phyloP scores from a whole-genome alignment of 1,140 invertebrate genomes.

The Metaphire vulgaris region DNA sequence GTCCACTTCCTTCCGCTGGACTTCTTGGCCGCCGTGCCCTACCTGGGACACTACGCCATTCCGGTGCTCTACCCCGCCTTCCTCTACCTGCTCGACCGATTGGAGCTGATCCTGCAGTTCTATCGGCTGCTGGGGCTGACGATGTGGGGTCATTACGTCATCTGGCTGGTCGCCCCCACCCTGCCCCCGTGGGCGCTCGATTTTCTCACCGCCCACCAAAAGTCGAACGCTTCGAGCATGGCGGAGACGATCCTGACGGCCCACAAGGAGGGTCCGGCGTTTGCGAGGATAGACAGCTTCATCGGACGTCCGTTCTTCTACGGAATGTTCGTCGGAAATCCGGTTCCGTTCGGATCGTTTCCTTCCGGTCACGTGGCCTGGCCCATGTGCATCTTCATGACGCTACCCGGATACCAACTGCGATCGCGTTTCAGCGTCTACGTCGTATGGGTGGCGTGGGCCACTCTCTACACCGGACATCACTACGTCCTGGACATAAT shows the following conservation, averaged over 20 bases:
- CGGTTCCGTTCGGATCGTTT: slow-evolving; percentile 31
- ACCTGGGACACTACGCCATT: slow-evolving; percentile 27
- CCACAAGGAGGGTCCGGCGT: slow-evolving; percentile 29
- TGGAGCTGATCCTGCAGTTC: slow-evolving; percentile 17
- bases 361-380: slow-evolving; percentile 30
- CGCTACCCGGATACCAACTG: neutral
- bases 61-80: slow-evolving; percentile 24
- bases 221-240: neutral
- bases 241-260: neutral
- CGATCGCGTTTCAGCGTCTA: slow-evolving; percentile 15
- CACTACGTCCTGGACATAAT: slow-evolving; percentile 28
- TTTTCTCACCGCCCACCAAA: neutral
- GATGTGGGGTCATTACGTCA: slow-evolving; percentile 28
- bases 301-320: slow-evolving; percentile 26
- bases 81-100: neutral
- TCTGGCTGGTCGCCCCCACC: slow-evolving; percentile 29
- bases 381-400: slow-evolving; percentile 24
- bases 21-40: slow-evolving; percentile 24
- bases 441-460: slow-evolving; percentile 29
- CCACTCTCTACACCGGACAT: slow-evolving; percentile 30
- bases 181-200: slow-evolving; percentile 26
- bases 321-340: slow-evolving; percentile 27
- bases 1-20: slow-evolving; percentile 13
- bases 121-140: slow-evolving; percentile 25
- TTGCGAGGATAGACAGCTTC: slow-evolving; percentile 21